phyloP scores from a whole-genome alignment of 2,888 invertebrate genomes.

The Pterostichus madidus region DNA sequence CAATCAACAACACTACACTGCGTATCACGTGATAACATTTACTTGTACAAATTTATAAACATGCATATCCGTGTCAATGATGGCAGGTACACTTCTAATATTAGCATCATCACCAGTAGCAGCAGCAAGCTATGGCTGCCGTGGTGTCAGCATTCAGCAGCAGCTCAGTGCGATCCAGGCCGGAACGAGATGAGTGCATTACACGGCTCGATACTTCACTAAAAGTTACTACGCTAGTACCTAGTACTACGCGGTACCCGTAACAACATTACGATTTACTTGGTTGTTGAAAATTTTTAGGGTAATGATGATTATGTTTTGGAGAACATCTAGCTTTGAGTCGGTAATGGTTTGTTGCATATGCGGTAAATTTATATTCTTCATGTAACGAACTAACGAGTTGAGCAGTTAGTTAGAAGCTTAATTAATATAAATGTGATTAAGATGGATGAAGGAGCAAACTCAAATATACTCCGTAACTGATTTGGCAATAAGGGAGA shows the following conservation, averaged over 20 bases:
- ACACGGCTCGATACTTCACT: constrained; percentile 20
- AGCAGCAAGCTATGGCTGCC: not conserved
- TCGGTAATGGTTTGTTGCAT: no score
- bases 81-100: constrained; percentile 1
- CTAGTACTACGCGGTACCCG: not conserved
- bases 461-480: no score
- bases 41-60: not conserved
- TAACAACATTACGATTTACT: constrained; percentile 1
- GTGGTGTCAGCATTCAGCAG: not conserved
- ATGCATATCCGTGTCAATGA: constrained; percentile 20
- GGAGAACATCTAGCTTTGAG: not conserved
- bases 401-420: no score
- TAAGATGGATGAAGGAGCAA: no score
- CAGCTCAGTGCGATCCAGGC: not conserved
- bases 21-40: not conserved
- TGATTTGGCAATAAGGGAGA: no score
- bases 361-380: no score
- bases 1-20: no score
- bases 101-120: not conserved
- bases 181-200: not conserved
- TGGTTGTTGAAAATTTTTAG: not conserved
- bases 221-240: not conserved
- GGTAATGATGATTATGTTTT: constrained; percentile 17
- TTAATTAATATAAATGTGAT: no score
- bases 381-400: no score